Evolutionary conservation across 2,888 invertebrate species (phyloP).

Genomic region (Strigamia transsilvanica): DNA sequence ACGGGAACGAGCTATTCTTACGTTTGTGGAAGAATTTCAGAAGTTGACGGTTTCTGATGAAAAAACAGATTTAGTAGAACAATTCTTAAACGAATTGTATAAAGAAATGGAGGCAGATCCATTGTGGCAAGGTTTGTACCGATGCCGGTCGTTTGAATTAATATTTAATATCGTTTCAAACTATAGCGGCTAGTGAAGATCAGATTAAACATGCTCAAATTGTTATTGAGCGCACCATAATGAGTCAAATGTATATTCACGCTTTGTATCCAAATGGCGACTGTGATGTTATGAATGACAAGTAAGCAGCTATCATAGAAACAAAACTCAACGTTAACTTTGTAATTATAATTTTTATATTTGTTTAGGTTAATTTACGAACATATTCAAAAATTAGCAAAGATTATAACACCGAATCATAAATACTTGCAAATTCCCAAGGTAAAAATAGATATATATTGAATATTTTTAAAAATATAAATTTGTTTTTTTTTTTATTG

Average conservation of each 20-base stretch:
- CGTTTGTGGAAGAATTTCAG: constrained; percentile 83
- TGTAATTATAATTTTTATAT: background rate
- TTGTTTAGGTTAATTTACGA: constrained; percentile 78
- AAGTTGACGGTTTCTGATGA: constrained; percentile 84
- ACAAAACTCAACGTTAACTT: background rate
- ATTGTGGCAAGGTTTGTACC: constrained; percentile 72
- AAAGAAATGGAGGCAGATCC: constrained; percentile 74
- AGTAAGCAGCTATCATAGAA: constrained; percentile 69
- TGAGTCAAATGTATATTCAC: constrained; percentile 88
- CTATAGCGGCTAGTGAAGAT: constrained; percentile 73
- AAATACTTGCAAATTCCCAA: constrained; percentile 83
- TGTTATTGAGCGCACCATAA: constrained; percentile 89
- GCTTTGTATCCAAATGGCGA: constrained; percentile 98
- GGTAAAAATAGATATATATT: constrained; percentile 59
- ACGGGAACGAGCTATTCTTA: constrained; percentile 75
- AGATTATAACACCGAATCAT: constrained; percentile 79
- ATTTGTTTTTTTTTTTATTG: background rate
- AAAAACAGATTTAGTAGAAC: constrained; percentile 82
- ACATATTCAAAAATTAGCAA: constrained; percentile 84
- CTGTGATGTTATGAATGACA: constrained; percentile 89
- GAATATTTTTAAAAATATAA: background rate
- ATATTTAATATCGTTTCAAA: constrained; percentile 54
- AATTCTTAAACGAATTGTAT: constrained; percentile 71
- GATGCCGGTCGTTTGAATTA: background rate
- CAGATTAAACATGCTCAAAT: constrained; percentile 80